Evolutionary conservation across 2,888 invertebrate species (phyloP), one percentile per base, ranked within the genome.

Genomic region (Chrysomela aeneicollis): DNA sequence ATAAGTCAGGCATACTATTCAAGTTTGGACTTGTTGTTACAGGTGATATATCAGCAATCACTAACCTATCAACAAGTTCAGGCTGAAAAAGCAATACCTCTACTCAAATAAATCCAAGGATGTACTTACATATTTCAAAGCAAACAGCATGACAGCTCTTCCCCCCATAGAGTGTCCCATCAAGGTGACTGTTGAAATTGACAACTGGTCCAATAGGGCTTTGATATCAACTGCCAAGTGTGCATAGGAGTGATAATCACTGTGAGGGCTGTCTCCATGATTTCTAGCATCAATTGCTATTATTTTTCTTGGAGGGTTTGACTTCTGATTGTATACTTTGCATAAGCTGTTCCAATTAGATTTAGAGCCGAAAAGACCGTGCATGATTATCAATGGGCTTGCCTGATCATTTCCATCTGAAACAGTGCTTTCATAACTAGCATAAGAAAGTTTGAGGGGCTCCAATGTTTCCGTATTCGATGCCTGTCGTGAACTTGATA

Each of bases 151-250:
- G 75, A 92, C 91, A 6, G 93, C 88, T 67, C 95, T 89, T n/a
- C 97, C 98, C 18, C 97, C 97, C 95, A 98, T 95, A 73, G 96
- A 96, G 81, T 98, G 97, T 0, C 97, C 97, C 75, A 98, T 81
- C 17, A 95, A 77, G 3, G 89, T 85, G 1, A 89, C 88, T 79
- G 89, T 89, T 0, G 86, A 79, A 50, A 94, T 84, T 17, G 86
- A 84, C 50, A 90, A 80, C 69, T 89, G 87, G 71, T 88, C 85
- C 66, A 93, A 82, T 46, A 94, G 84, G 47, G 86, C 83, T 9
- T 86, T 79, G 3, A 97, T 77, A 82, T 98, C 98, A 59, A 84
- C 85, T 0, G 91, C 89, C 86, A 97, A 88, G 46, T 88, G 86
- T 9, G 85, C 82, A 78, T 95, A 97, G 21, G 86, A 87, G 82